Percentiles rank a stretch among this genome's conserved stretches.
Conservation (phyloP, 2,797 vertebrate species). For the Xiphorhynchus erythropygius region DNA sequence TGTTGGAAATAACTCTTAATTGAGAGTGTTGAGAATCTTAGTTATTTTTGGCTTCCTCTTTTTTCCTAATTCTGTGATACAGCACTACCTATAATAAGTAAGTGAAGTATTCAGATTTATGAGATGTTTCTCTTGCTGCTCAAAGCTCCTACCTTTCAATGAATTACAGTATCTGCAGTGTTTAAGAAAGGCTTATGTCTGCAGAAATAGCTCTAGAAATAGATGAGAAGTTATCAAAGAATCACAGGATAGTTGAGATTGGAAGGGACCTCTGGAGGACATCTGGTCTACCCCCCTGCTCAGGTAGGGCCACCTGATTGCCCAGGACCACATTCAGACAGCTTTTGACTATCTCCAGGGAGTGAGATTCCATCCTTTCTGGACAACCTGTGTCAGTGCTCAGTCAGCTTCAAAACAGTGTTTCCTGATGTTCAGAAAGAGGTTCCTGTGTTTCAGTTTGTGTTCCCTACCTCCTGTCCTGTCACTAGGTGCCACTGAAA, state of each 20-base stretch:
- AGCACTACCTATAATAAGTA: not conserved
- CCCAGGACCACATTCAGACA: not conserved
- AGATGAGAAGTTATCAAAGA: not conserved
- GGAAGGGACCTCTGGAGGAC: not conserved
- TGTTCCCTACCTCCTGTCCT: not conserved
- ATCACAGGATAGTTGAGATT: not conserved
- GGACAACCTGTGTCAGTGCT: not conserved
- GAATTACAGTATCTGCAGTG: not conserved
- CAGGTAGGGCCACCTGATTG: not conserved
- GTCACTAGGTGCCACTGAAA: not conserved
- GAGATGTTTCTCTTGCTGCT: not conserved
- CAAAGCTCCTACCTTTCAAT: not conserved
- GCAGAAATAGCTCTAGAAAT: not conserved
- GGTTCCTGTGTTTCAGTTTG: not conserved
- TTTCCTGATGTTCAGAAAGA: not conserved
- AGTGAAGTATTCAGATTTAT: not conserved
- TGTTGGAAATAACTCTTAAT: not conserved
- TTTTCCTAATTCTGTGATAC: not conserved
- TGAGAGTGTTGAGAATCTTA: not conserved
- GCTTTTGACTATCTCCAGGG: not conserved
- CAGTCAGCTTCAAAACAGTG: not conserved
- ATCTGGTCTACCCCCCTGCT: not conserved
- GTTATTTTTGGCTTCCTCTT: not conserved
- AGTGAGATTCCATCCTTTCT: not conserved
- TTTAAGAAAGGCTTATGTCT: not conserved